Evolutionary conservation across 2,888 invertebrate genomes (phyloP).

Genomic region (Nomada fucata): DNA sequence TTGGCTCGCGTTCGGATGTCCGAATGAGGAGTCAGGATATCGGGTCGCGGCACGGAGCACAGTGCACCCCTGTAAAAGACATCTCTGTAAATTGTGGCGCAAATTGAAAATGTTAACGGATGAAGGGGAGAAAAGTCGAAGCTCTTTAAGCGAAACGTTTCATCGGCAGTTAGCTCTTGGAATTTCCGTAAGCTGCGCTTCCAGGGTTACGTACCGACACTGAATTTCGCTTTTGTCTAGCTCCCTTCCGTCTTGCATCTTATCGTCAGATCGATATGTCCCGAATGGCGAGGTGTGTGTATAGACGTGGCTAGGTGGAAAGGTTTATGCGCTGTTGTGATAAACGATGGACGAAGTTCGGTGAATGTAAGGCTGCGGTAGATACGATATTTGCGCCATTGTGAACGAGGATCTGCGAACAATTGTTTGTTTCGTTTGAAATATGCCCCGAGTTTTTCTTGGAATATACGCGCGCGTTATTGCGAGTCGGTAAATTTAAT

Average conservation of each 20-base stretch:
- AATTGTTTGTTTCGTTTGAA: no score
- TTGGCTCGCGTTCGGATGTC: conserved; percentile 19
- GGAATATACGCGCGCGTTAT: no score
- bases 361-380: no score
- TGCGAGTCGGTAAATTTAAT: no score
- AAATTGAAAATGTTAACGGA: conserved; percentile 42
- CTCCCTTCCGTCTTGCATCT: not conserved
- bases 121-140: not conserved
- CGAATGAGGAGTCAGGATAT: conserved; percentile 20
- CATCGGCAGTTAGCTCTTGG: conserved; percentile 16
- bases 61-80: conserved; percentile 31
- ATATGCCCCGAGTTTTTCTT: no score
- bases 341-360: not conserved
- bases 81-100: conserved; percentile 41
- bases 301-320: not conserved
- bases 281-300: not conserved
- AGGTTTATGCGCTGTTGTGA: not conserved
- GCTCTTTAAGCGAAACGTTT: conserved; percentile 29
- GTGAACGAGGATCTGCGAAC: no score
- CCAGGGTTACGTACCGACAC: not conserved
- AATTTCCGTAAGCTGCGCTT: conserved; percentile 1
- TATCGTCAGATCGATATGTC: conserved; percentile 1
- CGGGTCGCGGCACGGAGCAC: conserved; percentile 7
- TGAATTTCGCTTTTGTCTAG: conserved; percentile 22
- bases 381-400: no score